Percentiles rank a stretch among this genome's conserved stretches.
phyloP scores from a whole-genome alignment of 2,797 vertebrate species.

The Characodon lateralis region DNA sequence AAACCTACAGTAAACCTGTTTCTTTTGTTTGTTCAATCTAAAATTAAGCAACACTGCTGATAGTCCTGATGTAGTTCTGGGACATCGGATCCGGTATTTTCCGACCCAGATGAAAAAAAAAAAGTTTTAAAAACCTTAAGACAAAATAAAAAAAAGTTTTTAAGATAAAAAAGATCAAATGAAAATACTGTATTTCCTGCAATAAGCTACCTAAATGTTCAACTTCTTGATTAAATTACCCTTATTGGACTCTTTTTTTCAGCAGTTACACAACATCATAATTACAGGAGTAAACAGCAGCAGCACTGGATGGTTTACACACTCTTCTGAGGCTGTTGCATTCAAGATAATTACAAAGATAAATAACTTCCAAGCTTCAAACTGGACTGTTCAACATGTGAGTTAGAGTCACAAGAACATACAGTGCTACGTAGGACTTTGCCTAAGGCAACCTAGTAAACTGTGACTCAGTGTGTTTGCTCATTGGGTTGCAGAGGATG shows the following conservation, averaged over 20 bases:
- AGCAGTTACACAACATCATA: background rate
- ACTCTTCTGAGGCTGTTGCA: background rate
- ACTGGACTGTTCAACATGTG: conserved; percentile 13
- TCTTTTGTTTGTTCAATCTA: too few species aligned
- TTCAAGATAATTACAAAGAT: conserved; percentile 7
- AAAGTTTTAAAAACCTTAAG: too few species aligned
- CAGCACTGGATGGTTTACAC: background rate
- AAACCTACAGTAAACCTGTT: too few species aligned
- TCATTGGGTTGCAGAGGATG: conserved; percentile 19
- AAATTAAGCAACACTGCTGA: background rate
- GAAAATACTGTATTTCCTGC: background rate
- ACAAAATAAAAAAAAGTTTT: too few species aligned
- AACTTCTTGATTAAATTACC: background rate
- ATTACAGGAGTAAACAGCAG: background rate
- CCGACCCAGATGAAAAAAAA: too few species aligned
- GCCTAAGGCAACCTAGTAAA: conserved; percentile 48
- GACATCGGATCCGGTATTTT: background rate
- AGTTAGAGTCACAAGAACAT: conserved; percentile 27
- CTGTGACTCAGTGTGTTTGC: conserved; percentile 53
- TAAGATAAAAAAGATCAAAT: background rate
- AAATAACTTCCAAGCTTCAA: conserved; percentile 8
- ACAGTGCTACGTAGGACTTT: conserved; percentile 8
- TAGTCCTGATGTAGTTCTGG: background rate
- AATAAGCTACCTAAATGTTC: background rate
- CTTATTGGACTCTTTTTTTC: background rate